Base-by-base conservation (phyloP, 2,797 vertebrate species). In the Rhadinocentrus ornatus region DNA sequence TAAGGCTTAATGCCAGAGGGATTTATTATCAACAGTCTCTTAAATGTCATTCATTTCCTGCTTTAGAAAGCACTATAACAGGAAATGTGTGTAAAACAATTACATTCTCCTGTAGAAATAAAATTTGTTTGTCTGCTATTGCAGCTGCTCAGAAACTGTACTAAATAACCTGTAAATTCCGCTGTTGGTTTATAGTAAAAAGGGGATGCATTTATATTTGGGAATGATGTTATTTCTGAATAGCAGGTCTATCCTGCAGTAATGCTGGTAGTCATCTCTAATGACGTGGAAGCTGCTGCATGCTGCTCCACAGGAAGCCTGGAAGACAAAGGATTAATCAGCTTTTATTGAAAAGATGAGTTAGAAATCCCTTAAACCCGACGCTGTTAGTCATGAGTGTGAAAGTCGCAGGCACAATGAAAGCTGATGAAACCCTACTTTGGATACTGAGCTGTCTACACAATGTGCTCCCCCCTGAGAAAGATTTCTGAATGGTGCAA, bases 311-410 rank as follows among this genome's bases (percentile, higher is more conserved):
- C 62, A 54, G 69, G 71, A 81, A 71, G 71, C 63, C 73, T 62
- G 65, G 55, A 74, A 71, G 70, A 87, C 73, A 84, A 77, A 77
- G 58, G 61, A 81, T 78, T 89, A 84, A 89, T 91, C 89, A 77
- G 71, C 80, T 83, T 82, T 86, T 71, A 86, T 82, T 86, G 84
- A 89, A 68, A 66, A 84, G 74, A 86, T 76, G 74, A 86, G 80
- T 66, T 58, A 79, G 75, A 89, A 91, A 90, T 89, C 84, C 84
- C 62, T 80, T 81, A 82, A 86, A 79, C 39, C 83, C 62, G 58
- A n/a, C 11, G 57, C 22, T 71, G 80, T 77, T 54, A 63, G 64
- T 69, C 67, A 6, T 4, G n/a, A 73, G 78, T 70, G 79, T 74
- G 58, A 74, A 80, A 66, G 54, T 77, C 29, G 6, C 50, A 29